A percentile compares a stretch with the other conserved stretches of the same genome.
phyloP scores from a whole-genome alignment of 2,888 invertebrate species.

The Agonopterix subpropinquella region DNA sequence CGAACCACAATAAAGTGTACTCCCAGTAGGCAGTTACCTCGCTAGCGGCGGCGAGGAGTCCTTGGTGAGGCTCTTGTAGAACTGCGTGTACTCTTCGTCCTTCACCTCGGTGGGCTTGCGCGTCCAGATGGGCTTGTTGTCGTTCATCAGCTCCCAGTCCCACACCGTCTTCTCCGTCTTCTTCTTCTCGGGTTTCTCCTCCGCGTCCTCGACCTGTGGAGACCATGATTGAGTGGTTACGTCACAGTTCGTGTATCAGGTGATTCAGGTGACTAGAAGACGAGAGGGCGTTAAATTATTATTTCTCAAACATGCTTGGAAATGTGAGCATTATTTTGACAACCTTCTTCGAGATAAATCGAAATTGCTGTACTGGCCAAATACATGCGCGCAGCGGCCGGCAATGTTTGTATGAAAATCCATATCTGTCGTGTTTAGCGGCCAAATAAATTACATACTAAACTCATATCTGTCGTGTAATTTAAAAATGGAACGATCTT shows the following conservation, averaged over 20 bases:
- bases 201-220: slow-evolving; percentile 81
- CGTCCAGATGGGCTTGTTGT: slow-evolving; percentile 99
- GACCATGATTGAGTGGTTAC: neutral
- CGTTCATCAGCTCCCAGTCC: slow-evolving; percentile 98
- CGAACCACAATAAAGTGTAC: no score
- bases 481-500: no score
- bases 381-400: no score
- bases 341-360: no score
- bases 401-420: no score
- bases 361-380: no score
- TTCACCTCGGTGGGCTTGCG: slow-evolving; percentile 89
- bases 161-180: slow-evolving; percentile 97
- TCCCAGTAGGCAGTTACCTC: no score
- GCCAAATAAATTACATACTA: no score
- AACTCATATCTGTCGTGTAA: no score
- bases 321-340: no score
- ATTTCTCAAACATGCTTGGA: no score
- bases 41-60: slow-evolving; percentile 89
- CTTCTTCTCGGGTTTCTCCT: slow-evolving; percentile 82
- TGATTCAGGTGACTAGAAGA: neutral
- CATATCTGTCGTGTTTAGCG: no score
- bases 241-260: neutral
- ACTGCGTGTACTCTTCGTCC: slow-evolving; percentile 94
- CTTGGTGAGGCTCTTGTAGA: slow-evolving; percentile 97
- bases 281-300: neutral